Evolutionary conservation across 2,113 vertebrate genomes (phyloP).

Genomic region (Toxotes jaculatrix): DNA sequence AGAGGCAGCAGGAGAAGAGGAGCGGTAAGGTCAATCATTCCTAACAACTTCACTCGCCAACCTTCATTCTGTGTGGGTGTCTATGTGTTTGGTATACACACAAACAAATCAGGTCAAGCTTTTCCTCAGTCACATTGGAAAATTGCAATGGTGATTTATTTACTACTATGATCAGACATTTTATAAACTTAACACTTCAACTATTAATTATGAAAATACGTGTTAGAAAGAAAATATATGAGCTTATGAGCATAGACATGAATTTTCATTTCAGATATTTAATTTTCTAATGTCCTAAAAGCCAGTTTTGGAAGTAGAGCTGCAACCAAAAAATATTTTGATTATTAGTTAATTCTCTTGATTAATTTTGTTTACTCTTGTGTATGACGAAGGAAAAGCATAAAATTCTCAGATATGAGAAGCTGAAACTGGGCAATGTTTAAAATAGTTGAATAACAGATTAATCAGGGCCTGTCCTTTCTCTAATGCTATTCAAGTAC

Average conservation of each 20-base stretch:
- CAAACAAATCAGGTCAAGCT: neutral
- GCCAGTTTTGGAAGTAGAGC: neutral
- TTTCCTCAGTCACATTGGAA: neutral
- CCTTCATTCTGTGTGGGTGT: constrained; percentile 32
- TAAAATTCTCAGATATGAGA: too few species aligned
- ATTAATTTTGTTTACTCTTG: too few species aligned
- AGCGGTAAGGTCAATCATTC: constrained; percentile 64
- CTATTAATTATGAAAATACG: too few species aligned
- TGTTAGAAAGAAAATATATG: too few species aligned
- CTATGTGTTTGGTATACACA: neutral
- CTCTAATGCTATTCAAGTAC: too few species aligned
- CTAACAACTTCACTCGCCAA: constrained; percentile 23
- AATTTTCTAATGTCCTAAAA: neutral
- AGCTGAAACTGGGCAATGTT: too few species aligned
- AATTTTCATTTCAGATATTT: neutral
- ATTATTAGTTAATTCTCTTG: neutral
- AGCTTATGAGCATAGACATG: neutral
- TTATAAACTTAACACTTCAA: too few species aligned
- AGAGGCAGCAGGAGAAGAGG: constrained; percentile 68
- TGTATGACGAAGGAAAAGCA: too few species aligned
- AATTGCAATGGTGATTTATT: too few species aligned
- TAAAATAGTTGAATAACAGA: neutral
- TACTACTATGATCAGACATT: too few species aligned
- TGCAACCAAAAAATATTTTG: neutral
- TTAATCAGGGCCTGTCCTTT: neutral